Evolutionary conservation across 2,888 invertebrate species (phyloP).

Genomic region (Onchidella celtica): DNA sequence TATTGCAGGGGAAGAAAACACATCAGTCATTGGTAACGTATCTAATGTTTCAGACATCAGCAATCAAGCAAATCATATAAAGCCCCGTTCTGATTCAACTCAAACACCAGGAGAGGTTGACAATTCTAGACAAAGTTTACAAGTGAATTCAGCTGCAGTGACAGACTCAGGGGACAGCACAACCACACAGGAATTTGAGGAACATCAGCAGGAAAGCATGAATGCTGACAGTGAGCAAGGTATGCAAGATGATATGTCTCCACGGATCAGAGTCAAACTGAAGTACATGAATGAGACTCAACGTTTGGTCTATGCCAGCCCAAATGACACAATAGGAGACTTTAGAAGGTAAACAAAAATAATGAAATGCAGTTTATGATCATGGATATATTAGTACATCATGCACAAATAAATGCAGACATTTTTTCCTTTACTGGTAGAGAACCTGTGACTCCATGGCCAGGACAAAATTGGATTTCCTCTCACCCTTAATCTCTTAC

Average conservation of each 20-base stretch:
- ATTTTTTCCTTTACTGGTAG: no score
- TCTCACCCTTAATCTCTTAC: no score
- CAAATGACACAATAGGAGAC: slow-evolving; percentile 78
- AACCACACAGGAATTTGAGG: neutral
- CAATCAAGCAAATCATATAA: neutral
- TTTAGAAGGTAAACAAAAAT: slow-evolving; percentile 77
- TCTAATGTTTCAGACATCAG: slow-evolving; percentile 25
- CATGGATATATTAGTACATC: no score
- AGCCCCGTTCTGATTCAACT: neutral
- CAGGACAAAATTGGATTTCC: no score
- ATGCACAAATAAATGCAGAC: no score
- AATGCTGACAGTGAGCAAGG: neutral
- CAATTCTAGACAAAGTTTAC: neutral
- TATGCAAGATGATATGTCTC: neutral
- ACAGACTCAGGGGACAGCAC: neutral
- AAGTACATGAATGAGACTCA: slow-evolving; percentile 81
- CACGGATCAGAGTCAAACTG: slow-evolving; percentile 69
- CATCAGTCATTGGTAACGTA: neutral
- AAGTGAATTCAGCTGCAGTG: neutral
- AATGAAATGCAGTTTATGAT: no score
- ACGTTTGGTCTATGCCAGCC: slow-evolving; percentile 73
- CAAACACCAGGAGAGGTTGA: neutral
- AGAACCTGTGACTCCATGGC: no score
- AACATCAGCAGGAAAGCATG: neutral
- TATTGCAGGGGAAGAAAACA: neutral